phyloP scores from a whole-genome alignment of 2,888 invertebrate genomes.

The Idaea aversata region DNA sequence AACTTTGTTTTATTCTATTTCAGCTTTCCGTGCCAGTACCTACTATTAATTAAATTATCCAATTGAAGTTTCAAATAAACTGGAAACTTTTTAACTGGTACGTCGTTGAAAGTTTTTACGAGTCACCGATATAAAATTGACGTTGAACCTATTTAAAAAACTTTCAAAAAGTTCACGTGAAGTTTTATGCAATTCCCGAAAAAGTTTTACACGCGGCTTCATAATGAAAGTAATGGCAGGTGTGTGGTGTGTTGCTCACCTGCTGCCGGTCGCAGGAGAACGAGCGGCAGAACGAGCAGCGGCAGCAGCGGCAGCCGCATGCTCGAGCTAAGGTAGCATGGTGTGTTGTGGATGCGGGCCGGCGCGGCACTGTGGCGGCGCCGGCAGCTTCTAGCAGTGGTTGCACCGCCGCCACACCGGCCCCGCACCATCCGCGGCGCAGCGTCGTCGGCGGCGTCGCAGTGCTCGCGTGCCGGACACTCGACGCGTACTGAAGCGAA shows the following conservation, averaged over 20 bases:
- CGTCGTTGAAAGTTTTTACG: background rate
- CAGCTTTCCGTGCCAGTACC: background rate
- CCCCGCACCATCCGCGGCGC: conserved; percentile 45
- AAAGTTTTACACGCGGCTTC: background rate
- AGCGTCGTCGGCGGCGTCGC: conserved; percentile 32
- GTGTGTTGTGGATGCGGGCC: conserved; percentile 55
- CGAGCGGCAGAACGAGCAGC: conserved; percentile 74
- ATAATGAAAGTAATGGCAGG: background rate
- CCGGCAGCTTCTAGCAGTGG: conserved; percentile 34
- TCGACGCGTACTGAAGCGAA: conserved; percentile 59
- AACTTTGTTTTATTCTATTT: too few relatives aligned
- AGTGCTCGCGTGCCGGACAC: conserved; percentile 60
- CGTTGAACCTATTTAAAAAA: background rate
- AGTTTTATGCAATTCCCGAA: background rate
- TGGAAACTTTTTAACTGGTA: background rate
- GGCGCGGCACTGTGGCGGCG: conserved; percentile 42
- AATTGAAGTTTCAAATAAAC: background rate
- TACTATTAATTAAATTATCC: background rate
- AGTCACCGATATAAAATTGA: background rate
- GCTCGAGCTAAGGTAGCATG: conserved; percentile 71
- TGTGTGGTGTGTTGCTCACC: conserved; percentile 47
- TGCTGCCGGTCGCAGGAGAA: conserved; percentile 74
- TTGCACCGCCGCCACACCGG: conserved; percentile 28
- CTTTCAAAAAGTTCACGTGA: conserved; percentile 11
- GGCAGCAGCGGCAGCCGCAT: conserved; percentile 77